Evolutionary conservation across 1,140 invertebrate species (phyloP), one percentile per base, ranked within the genome.

Genomic region (Vanessa atalanta): DNA sequence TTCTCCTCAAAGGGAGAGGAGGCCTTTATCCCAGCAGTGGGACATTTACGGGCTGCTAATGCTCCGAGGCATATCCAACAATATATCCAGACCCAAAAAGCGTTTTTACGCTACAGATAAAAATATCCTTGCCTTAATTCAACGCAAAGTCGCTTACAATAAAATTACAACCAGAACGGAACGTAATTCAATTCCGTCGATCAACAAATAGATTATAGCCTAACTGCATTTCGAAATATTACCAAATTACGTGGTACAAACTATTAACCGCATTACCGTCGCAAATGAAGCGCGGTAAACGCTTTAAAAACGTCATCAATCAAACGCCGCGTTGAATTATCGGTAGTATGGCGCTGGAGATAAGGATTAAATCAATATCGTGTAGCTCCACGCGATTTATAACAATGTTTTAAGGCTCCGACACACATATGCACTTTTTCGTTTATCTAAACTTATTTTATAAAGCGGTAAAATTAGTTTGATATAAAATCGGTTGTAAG

Each of bases 361-460:
- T 69, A 72, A 65, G 65, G 53, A 16, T 72, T 67, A 55, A 68
- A 72, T 69, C 70, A 72, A 72, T 72, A 67, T 61, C 68, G 67
- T 71, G 48, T 66, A 47, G 68, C 48, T 70, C 55, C 61, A 69
- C 65, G 50, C 72, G 47, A 74, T 69, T 69, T 68, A 63, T 73
- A 55, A 68, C 63, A 64, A 16, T 47, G 31, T 47, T 47, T 64
- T 64, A 37, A 64, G 37, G 26, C 63, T 16, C 63, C 1, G 37
- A 43, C 37, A 43, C 37, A 43, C 37, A 8, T 43, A 43, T 43
- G 37, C 7, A 9, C 0, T 43, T 43, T 37, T 43, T 43, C 7
- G 37, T 43, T 43, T 31, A 2, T 43, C 37, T 8, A 43, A 0
- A 11, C 8, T 8, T 43, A 0, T 43, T 9, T 43, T 43, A 43